A percentile compares a stretch with the other conserved stretches of the same genome.
Conservation (phyloP, 2,797 vertebrate species). For the Corythornis leucogaster region DNA sequence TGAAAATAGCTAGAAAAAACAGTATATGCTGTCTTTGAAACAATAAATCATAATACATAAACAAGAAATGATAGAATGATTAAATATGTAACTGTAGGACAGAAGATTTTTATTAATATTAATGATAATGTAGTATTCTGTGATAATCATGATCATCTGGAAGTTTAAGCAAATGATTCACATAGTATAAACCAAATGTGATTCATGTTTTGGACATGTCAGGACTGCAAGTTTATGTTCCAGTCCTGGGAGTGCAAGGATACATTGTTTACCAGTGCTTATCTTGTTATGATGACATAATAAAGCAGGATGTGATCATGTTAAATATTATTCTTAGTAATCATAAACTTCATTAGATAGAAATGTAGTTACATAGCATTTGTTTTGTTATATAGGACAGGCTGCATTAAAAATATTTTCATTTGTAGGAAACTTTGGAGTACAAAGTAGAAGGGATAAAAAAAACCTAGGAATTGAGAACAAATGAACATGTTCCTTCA, state of each 20-base stretch:
- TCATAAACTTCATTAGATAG: neutral
- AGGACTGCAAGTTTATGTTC: neutral
- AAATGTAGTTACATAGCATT: neutral
- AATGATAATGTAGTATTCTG: neutral
- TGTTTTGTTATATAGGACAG: neutral
- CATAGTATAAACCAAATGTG: neutral
- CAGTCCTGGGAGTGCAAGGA: neutral
- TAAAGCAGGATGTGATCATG: neutral
- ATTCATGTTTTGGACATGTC: neutral
- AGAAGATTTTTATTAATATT: neutral
- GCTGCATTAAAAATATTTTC: neutral
- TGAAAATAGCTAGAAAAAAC: neutral
- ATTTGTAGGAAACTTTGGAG: neutral
- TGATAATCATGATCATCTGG: neutral
- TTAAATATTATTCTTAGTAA: neutral
- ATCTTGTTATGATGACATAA: neutral
- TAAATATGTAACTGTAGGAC: neutral
- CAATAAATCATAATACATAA: neutral
- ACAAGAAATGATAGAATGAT: neutral
- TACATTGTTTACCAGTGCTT: neutral
- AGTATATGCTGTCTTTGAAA: neutral
- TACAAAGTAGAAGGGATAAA: neutral
- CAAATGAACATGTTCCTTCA: neutral
- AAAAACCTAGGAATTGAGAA: neutral
- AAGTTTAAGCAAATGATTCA: neutral